Evolutionary conservation across 2,113 vertebrate genomes (phyloP), one percentile per base, ranked within the genome.

Genomic region (Halcyon malimbica): DNA sequence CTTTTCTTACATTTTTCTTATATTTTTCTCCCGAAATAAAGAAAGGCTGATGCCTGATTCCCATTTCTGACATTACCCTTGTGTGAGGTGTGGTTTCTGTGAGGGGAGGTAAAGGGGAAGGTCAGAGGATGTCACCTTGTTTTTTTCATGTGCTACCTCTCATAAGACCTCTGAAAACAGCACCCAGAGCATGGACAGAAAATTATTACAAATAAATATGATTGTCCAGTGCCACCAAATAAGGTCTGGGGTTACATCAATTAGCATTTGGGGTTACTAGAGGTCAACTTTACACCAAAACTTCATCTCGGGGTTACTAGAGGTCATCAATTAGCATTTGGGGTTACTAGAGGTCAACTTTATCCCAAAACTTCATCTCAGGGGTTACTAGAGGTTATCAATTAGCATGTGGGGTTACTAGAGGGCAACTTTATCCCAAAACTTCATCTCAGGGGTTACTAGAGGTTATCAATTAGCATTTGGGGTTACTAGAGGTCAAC

Each of bases 61-160:
- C 23, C 8, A 3, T 42, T 33, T 60, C 7, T 54, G 4, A 33
- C 7, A 0, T 41, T 16, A 13, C 0, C 0, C 6, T 21, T 20
- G 29, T 2, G 44, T 71, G 21, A 56, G 37, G 7, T 6, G 16
- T 29, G n/a, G 26, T 87, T 50, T 64, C 17, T 42, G 2, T 3
- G 0, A 2, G 25, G 51, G 20, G 5, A 15, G 7, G 8, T 2
- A 18, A 50, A 35, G 8, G 33, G 13, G 7, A 13, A 42, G n/a
- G n/a, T 17, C 12, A 5, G 1, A 0, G 2, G 29, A 17, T 5
- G 3, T 25, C 17, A 17, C 7, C 16, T 16, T n/a, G 11, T 11
- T 9, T 21, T 6, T 28, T 41, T 20, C 2, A 4, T 0, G 2
- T 33, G 57, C 19, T 53, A 23, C 13, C 54, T 60, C 54, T 35